Conservation (phyloP, 1,140 invertebrate genomes). For the Diorhabda carinulata region DNA sequence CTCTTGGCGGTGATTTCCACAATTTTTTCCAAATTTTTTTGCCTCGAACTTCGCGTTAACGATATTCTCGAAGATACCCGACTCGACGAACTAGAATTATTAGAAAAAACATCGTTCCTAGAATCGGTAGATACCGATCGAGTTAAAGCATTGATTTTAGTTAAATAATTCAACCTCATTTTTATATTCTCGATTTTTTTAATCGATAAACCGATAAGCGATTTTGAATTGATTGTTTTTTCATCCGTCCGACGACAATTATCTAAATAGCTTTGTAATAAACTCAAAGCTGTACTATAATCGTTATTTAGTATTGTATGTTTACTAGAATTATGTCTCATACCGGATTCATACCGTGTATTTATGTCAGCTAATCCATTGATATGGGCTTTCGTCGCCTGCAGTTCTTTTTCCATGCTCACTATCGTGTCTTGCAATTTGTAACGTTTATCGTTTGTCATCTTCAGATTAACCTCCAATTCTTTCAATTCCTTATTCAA, state of each 20-base stretch:
- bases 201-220: constrained; percentile 26
- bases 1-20: constrained; percentile 25
- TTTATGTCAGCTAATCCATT: constrained; percentile 33
- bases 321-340: constrained; percentile 9
- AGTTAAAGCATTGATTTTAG: constrained; percentile 18
- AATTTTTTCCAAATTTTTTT: constrained; percentile 25
- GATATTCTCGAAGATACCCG: not conserved
- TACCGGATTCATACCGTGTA: constrained; percentile 36
- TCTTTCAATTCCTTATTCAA: constrained; percentile 33
- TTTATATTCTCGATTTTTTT: constrained; percentile 29
- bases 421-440: constrained; percentile 42
- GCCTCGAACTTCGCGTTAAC: not conserved
- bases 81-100: constrained; percentile 11
- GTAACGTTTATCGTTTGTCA: constrained; percentile 40
- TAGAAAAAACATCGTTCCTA: not conserved
- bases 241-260: not conserved
- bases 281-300: not conserved
- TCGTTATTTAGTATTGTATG: constrained; percentile 6
- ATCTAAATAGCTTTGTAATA: not conserved
- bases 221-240: constrained; percentile 17
- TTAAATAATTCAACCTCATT: constrained; percentile 24
- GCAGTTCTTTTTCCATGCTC: constrained; percentile 39
- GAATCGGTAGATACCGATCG: not conserved
- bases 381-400: constrained; percentile 35
- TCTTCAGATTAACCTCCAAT: constrained; percentile 32